These are phyloP conservation scores for Corapipo altera DNA, from an alignment of 2,113 vertebrate species.

Conservation along the genomic window DNA sequence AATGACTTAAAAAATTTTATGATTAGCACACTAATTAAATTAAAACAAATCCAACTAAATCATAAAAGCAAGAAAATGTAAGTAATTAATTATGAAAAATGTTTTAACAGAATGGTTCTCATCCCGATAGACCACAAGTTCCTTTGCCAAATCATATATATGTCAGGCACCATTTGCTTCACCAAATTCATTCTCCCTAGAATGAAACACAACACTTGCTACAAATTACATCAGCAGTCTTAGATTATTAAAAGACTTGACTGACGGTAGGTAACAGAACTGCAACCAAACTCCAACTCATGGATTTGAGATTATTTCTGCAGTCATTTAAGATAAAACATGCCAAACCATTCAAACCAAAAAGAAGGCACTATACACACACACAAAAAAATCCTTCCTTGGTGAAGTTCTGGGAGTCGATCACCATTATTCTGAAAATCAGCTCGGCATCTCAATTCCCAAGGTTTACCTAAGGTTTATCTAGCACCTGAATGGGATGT, in stretches of 20 bases:
- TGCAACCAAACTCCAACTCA: neutral
- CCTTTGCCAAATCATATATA: neutral
- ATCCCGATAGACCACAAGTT: neutral
- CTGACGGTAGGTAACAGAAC: neutral
- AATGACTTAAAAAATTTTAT: neutral
- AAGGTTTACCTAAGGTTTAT: neutral
- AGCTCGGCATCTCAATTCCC: neutral
- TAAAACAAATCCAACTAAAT: neutral
- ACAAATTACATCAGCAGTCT: neutral
- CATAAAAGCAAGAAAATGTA: neutral
- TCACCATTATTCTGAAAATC: neutral
- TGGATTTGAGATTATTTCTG: neutral
- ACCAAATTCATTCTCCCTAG: neutral
- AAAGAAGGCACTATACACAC: neutral
- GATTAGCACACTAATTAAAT: neutral
- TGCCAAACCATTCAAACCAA: neutral
- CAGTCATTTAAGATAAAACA: neutral
- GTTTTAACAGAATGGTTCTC: neutral
- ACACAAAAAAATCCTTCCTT: neutral
- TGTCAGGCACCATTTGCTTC: neutral
- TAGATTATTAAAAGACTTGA: neutral
- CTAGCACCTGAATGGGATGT: neutral
- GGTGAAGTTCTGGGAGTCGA: neutral
- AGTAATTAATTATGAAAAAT: neutral
- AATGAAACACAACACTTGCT: neutral